These are phyloP conservation scores for Argentina silus DNA, from an alignment of 2,797 vertebrate species.

Conservation along the genomic window DNA sequence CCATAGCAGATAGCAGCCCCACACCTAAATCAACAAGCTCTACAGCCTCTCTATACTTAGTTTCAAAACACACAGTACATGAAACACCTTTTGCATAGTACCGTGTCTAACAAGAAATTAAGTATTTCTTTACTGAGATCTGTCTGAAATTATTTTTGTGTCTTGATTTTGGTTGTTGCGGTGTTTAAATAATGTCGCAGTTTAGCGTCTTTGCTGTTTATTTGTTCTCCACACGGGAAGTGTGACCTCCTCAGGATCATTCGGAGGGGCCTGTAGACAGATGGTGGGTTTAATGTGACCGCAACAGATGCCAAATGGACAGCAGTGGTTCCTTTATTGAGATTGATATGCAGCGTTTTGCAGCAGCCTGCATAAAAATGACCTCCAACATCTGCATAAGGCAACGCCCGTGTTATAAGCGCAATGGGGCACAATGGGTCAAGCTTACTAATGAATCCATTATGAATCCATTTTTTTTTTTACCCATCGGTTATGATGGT, in stretches of 20 bases:
- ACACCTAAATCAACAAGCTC: no score
- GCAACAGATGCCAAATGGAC: neutral
- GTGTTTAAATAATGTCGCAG: neutral
- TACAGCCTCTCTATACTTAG: no score
- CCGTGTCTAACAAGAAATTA: no score
- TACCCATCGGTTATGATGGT: neutral
- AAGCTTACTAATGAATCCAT: neutral
- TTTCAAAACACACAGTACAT: no score
- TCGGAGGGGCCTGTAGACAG: neutral
- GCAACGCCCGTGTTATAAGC: neutral
- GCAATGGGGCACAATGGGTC: neutral
- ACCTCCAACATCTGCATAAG: neutral
- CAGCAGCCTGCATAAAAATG: neutral
- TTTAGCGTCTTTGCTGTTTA: neutral
- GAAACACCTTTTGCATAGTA: no score
- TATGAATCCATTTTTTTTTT: neutral
- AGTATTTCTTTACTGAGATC: no score
- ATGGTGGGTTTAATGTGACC: neutral
- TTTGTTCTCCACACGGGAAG: neutral
- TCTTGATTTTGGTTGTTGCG: neutral
- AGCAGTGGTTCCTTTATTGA: constrained; percentile 6
- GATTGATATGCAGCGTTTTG: constrained; percentile 12
- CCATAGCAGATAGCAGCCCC: no score
- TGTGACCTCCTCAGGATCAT: neutral
- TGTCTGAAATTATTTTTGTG: constrained; percentile 1